Evolutionary conservation across 2,888 invertebrate genomes (phyloP), one percentile per base, ranked within the genome.

Genomic region (Sphaerophoria rueppellii): DNA sequence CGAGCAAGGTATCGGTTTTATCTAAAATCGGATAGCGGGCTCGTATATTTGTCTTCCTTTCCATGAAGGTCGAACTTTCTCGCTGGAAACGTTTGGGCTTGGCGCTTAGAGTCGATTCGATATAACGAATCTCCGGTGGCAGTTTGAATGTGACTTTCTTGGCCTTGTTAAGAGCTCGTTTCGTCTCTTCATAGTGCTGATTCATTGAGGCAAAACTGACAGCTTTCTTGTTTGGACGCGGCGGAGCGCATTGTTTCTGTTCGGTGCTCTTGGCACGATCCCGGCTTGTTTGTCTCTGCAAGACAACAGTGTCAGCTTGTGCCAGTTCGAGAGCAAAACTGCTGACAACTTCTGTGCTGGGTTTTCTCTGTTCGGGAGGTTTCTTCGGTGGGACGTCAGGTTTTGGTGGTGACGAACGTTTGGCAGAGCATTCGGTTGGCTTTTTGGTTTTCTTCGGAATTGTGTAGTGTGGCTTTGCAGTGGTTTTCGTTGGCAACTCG

Each of bases 1-100:
- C 91, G 35, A 94, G 90, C 11, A 94, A 93, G 55, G 93, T 91
- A 83, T 93, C 93, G 0, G 89, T 89, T 2, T 86, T 83, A 40
- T 90, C 90, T 4, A 89, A 65, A 14, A 88, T 80, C 0, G 88
- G 87, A 40, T 87, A 89, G 0, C 16, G 48, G 3, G 5, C 40
- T 24, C 67, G 87, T 60, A 88, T 74, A 6, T 75, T 14, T 9
- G 86, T 70, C 0, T 89, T 89, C 3, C 91, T 88, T 46, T 89
- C 88, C 12, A 76, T 76, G 52, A 89, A 88, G 0, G 87, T 88
- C 7, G 89, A 82, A 4, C 87, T 63, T 75, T 89, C 89, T 80
- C 88, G 88, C 5, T 79, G 65, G 14, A 87, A 79, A 0, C 89
- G 88, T 40, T 88, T 89, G 4, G 73, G 87, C 12, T 34, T 65